Percentiles rank a stretch among this genome's conserved stretches.
Evolutionary conservation across 2,888 invertebrate genomes (phyloP).

Genomic region (Harpalus rufipes): DNA sequence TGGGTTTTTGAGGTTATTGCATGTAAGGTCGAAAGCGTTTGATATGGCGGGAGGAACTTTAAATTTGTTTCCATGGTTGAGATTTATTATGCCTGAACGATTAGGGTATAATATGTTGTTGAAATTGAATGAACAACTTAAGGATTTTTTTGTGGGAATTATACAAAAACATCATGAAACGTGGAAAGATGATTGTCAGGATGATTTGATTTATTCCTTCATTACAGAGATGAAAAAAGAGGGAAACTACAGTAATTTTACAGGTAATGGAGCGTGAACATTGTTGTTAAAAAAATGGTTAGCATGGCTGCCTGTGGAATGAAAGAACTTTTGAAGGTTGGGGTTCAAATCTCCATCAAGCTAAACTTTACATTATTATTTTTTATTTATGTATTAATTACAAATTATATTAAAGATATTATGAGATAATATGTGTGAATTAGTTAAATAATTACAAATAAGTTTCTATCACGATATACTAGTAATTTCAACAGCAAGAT

Average conservation of each 20-base stretch:
- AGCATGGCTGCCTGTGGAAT: too few relatives aligned
- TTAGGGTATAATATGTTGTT: slow-evolving; percentile 82
- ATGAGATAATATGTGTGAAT: too few relatives aligned
- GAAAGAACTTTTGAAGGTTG: too few relatives aligned
- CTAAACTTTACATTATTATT: too few relatives aligned
- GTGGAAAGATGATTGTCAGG: slow-evolving; percentile 76
- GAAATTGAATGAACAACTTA: slow-evolving; percentile 80
- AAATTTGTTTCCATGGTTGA: slow-evolving; percentile 82
- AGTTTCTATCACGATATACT: too few relatives aligned
- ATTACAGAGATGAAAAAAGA: slow-evolving; percentile 80
- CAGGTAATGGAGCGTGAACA: slow-evolving; percentile 77
- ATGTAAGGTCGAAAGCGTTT: slow-evolving; percentile 77
- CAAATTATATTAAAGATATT: too few relatives aligned
- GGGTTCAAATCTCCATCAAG: too few relatives aligned
- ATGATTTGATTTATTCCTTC: slow-evolving; percentile 83
- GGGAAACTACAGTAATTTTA: slow-evolving; percentile 74
- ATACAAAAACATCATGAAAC: slow-evolving; percentile 80
- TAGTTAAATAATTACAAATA: too few relatives aligned
- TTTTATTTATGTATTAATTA: too few relatives aligned
- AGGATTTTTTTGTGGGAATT: slow-evolving; percentile 79
- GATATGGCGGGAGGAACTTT: slow-evolving; percentile 82
- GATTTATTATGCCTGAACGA: slow-evolving; percentile 81
- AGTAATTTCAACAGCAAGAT: too few relatives aligned
- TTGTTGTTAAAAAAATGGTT: too few relatives aligned
- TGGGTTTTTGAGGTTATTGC: slow-evolving; percentile 77